Percentiles rank a stretch among this genome's conserved stretches.
Evolutionary conservation across 2,888 invertebrate genomes (phyloP).

Genomic region (Platycnemis pennipes): DNA sequence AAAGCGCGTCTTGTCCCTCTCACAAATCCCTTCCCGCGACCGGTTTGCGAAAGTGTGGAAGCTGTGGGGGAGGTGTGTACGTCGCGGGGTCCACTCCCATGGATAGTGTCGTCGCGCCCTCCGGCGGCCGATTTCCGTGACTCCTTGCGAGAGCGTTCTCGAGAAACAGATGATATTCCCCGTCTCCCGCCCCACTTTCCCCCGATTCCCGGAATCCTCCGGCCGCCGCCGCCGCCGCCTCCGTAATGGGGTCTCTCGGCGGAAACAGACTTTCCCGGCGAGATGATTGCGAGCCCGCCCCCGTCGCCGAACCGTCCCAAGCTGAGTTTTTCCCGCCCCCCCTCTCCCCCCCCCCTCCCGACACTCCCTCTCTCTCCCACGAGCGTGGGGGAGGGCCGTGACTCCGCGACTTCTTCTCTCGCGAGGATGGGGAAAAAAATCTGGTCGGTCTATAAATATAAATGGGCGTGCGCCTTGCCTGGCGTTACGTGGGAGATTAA

Average conservation of each 20-base stretch:
- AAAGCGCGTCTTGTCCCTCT: no score
- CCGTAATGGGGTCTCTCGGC: background rate
- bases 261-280: conserved; percentile 2
- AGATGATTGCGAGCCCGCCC: background rate
- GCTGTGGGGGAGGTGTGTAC: no score
- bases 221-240: background rate
- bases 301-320: background rate
- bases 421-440: background rate
- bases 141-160: background rate
- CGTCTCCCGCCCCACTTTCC: background rate
- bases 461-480: background rate
- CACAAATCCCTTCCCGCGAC: no score
- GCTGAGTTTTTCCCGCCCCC: background rate
- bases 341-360: background rate
- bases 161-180: conserved; percentile 26
- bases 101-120: background rate
- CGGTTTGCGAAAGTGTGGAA: no score
- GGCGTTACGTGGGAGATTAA: background rate
- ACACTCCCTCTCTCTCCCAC: background rate
- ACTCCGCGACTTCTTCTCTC: background rate
- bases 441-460: background rate
- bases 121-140: conserved; percentile 36
- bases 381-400: background rate
- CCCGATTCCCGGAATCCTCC: conserved; percentile 34
- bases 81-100: no score